Evolutionary conservation across 2,888 invertebrate genomes (phyloP), one percentile per base, ranked within the genome.

Genomic region (Ophion costatus): DNA sequence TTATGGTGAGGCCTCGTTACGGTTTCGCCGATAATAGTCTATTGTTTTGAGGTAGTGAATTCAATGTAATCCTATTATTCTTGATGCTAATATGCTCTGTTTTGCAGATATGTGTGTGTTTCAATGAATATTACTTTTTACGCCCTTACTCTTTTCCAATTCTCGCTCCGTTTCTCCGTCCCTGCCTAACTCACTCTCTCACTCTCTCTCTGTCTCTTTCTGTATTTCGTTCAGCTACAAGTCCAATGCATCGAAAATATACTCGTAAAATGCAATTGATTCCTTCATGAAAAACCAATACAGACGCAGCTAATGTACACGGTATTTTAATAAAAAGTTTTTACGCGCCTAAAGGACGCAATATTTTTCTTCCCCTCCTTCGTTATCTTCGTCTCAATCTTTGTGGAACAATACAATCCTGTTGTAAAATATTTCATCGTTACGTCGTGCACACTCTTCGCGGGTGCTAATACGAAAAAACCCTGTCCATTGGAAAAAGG

Each of bases 1-100:
- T 63, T 63, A 73, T 82, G 71, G 73, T 79, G 76, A 82, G 76
- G 80, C 76, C 73, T 84, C 59, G 61, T 80, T 78, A 80, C 81
- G 66, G 79, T 56, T 74, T 85, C 81, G 82, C 79, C 84, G 17
- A 51, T 17, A 82, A 82, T 85, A 85, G 80, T 85, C 85, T 85
- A 85, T 85, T 85, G 85, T 85, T 77, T 83, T 84, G 93, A 93
- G 93, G 93, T 93, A 93, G 93, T 91, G 92, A 89, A 89, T 91
- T 91, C 88, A 91, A 90, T 92, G 91, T 91, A 90, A 91, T 89
- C 90, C 91, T 92, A 92, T 92, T 91, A 91, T 89, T 80, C 91
- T 85, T 92, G 89, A 89, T 91, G 90, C 91, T 92, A 91, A 57
- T 91, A 91, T 90, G 90, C 89, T 90, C 89, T 92, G 90, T 77